Conservation (phyloP, 2,888 invertebrate genomes). For the Drosophila longiperda region DNA sequence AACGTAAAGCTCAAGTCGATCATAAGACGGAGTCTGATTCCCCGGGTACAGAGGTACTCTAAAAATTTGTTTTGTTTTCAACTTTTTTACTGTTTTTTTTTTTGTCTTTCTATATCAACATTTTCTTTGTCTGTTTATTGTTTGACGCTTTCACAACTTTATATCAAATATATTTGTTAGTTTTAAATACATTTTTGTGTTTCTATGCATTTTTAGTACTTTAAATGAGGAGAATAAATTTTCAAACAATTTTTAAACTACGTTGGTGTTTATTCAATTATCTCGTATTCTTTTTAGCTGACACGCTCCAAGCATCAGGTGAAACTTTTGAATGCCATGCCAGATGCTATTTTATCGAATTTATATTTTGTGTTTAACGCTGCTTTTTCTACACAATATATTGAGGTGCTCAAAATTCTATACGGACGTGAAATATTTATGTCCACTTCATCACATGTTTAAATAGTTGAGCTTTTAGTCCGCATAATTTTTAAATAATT, state of each 20-base stretch:
- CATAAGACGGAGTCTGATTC: background rate
- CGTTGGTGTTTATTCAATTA: background rate
- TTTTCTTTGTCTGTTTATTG: slow-evolving; percentile 78
- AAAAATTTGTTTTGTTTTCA: background rate
- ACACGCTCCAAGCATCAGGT: slow-evolving; percentile 92
- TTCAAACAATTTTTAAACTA: background rate
- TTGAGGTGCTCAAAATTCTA: slow-evolving; percentile 87
- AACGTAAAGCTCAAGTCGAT: slow-evolving; percentile 25
- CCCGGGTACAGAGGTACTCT: background rate
- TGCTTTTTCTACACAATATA: slow-evolving; percentile 89
- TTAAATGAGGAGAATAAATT: background rate
- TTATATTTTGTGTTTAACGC: slow-evolving; percentile 90
- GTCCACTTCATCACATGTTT: slow-evolving; percentile 87
- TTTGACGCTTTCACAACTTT: slow-evolving; percentile 88
- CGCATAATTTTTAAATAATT: slow-evolving; percentile 82
- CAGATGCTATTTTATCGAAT: slow-evolving; percentile 92
- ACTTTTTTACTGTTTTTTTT: slow-evolving; percentile 18
- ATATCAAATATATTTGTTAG: slow-evolving; percentile 90
- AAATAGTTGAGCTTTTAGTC: slow-evolving; percentile 87
- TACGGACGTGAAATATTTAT: slow-evolving; percentile 89
- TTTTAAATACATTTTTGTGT: slow-evolving; percentile 38
- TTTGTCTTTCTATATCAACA: background rate
- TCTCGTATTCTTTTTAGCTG: slow-evolving; percentile 85
- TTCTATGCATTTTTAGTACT: background rate
- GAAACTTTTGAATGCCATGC: slow-evolving; percentile 93